A percentile compares a stretch with the other conserved stretches of the same genome.
Evolutionary conservation across 2,888 invertebrate species (phyloP).

Genomic region (Caenorhabditis zanzibari): DNA sequence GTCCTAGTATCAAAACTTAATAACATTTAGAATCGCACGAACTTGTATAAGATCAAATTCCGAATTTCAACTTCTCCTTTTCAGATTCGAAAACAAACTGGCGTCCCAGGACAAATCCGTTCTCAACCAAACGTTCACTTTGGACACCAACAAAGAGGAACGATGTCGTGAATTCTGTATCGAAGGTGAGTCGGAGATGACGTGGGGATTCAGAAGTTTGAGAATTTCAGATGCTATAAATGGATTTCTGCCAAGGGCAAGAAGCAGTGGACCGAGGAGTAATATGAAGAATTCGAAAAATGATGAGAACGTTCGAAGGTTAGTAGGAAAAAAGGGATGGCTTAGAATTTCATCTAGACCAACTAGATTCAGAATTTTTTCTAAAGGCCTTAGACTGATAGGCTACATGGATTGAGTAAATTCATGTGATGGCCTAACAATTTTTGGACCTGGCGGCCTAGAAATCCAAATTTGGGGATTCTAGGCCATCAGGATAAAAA

Average conservation of each 20-base stretch:
- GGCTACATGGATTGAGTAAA: too few species aligned
- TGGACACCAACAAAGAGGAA: constrained; percentile 67
- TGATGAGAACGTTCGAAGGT: constrained; percentile 63
- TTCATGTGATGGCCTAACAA: too few species aligned
- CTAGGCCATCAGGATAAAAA: too few species aligned
- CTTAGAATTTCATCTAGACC: neutral
- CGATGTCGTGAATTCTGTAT: constrained; percentile 64
- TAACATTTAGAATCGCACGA: neutral
- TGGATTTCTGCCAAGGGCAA: constrained; percentile 69
- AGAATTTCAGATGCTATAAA: constrained; percentile 69
- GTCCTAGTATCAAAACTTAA: neutral
- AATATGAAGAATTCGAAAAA: constrained; percentile 8
- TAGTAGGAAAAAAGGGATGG: neutral
- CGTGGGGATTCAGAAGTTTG: neutral
- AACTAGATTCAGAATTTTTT: neutral
- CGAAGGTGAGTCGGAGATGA: constrained; percentile 55
- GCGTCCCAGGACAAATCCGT: constrained; percentile 70
- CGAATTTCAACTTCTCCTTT: constrained; percentile 2
- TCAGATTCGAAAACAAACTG: constrained; percentile 69
- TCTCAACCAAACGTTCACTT: constrained; percentile 69
- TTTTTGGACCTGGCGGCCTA: too few species aligned
- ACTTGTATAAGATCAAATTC: neutral
- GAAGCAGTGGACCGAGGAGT: constrained; percentile 69
- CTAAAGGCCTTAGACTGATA: too few species aligned
- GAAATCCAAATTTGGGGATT: too few species aligned